These are phyloP conservation scores for Fukomys damarensis DNA, from an alignment of 2,113 vertebrate species.

Conservation along the genomic window DNA sequence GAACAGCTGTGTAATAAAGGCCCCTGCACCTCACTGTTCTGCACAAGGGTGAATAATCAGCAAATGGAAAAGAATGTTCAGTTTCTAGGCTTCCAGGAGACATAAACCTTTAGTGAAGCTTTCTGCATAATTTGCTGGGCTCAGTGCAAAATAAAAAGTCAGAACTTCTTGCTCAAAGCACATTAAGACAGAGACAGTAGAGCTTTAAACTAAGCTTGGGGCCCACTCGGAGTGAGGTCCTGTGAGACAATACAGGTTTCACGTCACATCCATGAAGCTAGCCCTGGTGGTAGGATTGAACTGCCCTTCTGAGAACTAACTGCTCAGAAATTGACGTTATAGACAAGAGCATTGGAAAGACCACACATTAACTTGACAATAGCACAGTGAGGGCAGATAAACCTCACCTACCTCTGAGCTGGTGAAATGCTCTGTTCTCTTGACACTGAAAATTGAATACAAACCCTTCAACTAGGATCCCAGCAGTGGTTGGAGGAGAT, in stretches of 20 bases:
- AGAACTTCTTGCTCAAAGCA: background rate
- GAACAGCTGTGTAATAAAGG: background rate
- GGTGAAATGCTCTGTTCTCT: background rate
- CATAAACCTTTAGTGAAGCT: background rate
- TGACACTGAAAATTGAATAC: background rate
- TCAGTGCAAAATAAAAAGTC: background rate
- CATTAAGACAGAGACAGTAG: background rate
- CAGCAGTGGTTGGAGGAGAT: background rate
- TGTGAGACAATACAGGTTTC: background rate
- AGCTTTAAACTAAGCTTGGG: background rate
- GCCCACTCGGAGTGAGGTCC: rapidly evolving
- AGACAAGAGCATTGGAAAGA: background rate
- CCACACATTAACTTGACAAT: background rate
- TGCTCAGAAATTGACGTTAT: background rate
- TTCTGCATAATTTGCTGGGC: background rate
- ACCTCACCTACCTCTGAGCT: background rate
- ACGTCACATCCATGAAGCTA: background rate
- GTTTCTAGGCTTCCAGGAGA: background rate
- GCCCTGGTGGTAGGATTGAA: background rate
- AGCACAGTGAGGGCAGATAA: background rate
- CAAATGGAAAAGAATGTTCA: background rate
- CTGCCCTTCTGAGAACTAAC: background rate
- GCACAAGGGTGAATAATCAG: background rate
- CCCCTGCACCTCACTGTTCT: background rate
- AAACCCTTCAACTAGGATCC: background rate